Conservation (phyloP, 2,888 invertebrate genomes). For the Drosophila vallismaia region DNA sequence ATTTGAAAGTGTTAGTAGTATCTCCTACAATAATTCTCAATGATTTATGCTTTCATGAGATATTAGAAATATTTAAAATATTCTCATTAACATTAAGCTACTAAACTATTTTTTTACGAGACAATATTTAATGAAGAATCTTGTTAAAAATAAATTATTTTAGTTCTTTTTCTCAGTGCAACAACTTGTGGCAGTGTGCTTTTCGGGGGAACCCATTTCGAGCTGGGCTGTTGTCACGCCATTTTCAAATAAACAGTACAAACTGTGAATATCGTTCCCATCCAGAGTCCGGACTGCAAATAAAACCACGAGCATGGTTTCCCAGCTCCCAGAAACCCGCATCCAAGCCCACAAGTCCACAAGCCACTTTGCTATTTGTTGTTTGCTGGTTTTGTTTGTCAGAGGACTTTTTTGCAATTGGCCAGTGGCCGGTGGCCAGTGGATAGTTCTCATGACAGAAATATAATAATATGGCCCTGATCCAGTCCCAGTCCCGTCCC, state of each 20-base stretch:
- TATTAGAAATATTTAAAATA: no score
- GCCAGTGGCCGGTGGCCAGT: constrained; percentile 39
- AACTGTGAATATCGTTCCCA: constrained; percentile 61
- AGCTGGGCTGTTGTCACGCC: constrained; percentile 46
- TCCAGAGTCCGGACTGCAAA: constrained; percentile 48
- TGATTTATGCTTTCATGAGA: no score
- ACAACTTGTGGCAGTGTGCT: constrained; percentile 4
- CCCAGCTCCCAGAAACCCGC: constrained; percentile 16
- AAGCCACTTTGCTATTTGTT: constrained; percentile 16
- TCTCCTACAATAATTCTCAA: no score
- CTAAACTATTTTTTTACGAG: no score
- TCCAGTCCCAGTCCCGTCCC: constrained; percentile 47
- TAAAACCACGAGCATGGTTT: constrained; percentile 61
- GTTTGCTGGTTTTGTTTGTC: background rate
- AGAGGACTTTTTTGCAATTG: constrained; percentile 20
- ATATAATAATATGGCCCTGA: constrained; percentile 60
- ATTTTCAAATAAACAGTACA: constrained; percentile 47
- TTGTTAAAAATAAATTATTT: no score
- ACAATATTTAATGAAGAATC: no score
- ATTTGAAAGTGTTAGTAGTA: no score
- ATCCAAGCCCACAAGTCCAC: constrained; percentile 14
- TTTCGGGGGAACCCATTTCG: constrained; percentile 7
- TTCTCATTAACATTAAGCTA: no score
- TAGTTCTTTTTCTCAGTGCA: constrained; percentile 1
- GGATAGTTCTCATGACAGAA: constrained; percentile 61